phyloP scores from a whole-genome alignment of 2,797 vertebrate species.

The Platalea minor region DNA sequence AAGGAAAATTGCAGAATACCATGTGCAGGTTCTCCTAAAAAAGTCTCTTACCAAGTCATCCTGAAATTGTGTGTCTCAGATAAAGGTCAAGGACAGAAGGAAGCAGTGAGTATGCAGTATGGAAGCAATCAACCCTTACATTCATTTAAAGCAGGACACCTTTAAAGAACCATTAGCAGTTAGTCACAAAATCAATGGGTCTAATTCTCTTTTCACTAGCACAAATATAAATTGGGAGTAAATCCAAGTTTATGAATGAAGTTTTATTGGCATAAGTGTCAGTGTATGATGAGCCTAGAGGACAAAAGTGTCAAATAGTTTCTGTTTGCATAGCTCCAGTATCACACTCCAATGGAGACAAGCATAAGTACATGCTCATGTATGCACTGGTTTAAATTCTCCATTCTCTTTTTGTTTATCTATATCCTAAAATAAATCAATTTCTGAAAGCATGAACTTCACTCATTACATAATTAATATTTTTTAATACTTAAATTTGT shows the following conservation, averaged over 20 bases:
- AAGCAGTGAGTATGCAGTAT: not conserved
- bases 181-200: constrained; percentile 21
- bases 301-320: not conserved
- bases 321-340: not conserved
- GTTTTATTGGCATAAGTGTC: not conserved
- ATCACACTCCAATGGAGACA: not conserved
- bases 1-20: not conserved
- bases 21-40: not conserved
- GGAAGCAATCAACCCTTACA: constrained; percentile 27
- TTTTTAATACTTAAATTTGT: not conserved
- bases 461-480: not conserved
- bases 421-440: not conserved
- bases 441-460: not conserved
- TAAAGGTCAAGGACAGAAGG: constrained; percentile 41
- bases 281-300: not conserved
- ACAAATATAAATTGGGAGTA: not conserved
- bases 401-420: not conserved
- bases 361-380: accelerated
- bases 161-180: not conserved
- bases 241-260: constrained; percentile 24
- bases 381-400: not conserved
- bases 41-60: not conserved
- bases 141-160: constrained; percentile 2
- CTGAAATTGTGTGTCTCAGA: not conserved
- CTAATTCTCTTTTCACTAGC: not conserved